phyloP scores from a whole-genome alignment of 2,888 invertebrate species.

The Rotaria macrura region DNA sequence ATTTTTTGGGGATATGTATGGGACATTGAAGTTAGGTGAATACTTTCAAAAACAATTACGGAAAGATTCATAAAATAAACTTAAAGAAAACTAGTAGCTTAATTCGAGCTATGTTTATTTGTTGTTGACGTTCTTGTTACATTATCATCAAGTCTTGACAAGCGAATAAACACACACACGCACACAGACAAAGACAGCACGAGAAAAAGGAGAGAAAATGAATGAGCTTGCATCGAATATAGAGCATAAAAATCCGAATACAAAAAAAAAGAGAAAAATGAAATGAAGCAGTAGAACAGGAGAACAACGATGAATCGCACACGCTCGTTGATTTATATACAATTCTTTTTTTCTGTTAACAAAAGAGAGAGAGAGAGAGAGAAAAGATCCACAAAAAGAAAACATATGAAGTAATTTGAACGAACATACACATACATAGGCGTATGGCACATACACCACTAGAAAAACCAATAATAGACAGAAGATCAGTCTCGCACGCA shows the following conservation, averaged over 20 bases:
- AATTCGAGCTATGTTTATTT: constrained; percentile 6
- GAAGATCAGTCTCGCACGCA: background rate
- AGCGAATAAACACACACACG: background rate
- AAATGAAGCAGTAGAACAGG: background rate
- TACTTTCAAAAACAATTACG: constrained; percentile 16
- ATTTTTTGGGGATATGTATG: background rate
- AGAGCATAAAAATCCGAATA: background rate
- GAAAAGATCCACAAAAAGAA: background rate
- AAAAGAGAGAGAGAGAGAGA: background rate
- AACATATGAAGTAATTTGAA: background rate
- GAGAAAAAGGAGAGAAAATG: background rate
- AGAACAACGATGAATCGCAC: background rate
- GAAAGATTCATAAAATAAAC: background rate
- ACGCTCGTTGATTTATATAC: background rate
- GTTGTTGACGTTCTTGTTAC: background rate
- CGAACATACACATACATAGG: background rate
- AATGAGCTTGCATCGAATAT: constrained; percentile 7
- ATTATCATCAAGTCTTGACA: constrained; percentile 8
- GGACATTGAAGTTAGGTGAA: background rate
- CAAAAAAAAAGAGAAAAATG: too few species aligned
- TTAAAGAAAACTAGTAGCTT: background rate
- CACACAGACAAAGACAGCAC: background rate
- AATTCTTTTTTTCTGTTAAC: constrained; percentile 12
- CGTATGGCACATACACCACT: background rate
- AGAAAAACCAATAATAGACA: background rate